Conservation (phyloP, 2,797 vertebrate species). For the Enteromius trimaculatus region DNA sequence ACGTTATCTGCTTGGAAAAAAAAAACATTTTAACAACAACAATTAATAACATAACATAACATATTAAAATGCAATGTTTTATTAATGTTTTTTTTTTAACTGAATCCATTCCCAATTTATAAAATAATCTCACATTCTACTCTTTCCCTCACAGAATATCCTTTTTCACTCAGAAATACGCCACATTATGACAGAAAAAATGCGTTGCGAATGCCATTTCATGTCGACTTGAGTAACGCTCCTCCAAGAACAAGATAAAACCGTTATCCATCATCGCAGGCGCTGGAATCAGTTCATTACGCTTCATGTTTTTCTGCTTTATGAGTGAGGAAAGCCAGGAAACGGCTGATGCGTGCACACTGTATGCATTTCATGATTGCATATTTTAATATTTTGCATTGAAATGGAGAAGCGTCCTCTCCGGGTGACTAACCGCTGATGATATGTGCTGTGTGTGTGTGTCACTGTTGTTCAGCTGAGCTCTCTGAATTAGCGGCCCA, state of each 20-base stretch:
- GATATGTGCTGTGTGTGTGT: conserved; percentile 1
- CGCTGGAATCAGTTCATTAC: neutral
- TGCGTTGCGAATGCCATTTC: neutral
- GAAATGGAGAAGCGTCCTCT: conserved; percentile 24
- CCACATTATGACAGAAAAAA: neutral
- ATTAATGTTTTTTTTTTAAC: neutral
- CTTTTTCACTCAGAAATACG: neutral
- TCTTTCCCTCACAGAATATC: neutral
- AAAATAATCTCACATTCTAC: neutral
- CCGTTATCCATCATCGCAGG: neutral
- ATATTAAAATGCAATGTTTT: neutral
- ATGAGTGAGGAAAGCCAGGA: neutral
- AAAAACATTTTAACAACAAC: neutral
- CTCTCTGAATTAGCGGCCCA: conserved; percentile 13
- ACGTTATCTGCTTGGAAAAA: too few relatives aligned
- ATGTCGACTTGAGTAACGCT: neutral
- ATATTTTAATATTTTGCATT: conserved; percentile 24
- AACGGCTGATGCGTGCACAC: neutral
- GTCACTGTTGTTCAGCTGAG: conserved; percentile 31
- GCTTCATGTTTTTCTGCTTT: neutral
- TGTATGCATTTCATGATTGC: conserved; percentile 1
- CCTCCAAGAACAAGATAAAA: neutral
- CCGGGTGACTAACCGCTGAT: conserved; percentile 28
- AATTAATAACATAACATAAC: neutral
- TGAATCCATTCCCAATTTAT: neutral